These are phyloP conservation scores for Chloroceryle aenea DNA, from an alignment of 2,113 vertebrate genomes.

Conservation along the genomic window DNA sequence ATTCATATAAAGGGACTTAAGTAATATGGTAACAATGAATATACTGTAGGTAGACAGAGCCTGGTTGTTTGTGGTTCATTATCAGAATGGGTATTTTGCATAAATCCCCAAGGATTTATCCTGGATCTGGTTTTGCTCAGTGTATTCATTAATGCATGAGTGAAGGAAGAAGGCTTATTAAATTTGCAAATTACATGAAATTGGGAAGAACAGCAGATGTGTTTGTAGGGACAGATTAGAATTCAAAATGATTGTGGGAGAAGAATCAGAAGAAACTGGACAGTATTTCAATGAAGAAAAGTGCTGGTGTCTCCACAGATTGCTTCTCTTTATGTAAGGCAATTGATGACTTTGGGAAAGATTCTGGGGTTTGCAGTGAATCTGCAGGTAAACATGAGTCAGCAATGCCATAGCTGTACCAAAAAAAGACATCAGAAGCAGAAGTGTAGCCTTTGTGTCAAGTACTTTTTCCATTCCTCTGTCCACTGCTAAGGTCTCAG, in stretches of 20 bases:
- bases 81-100: background rate
- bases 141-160: background rate
- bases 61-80: background rate
- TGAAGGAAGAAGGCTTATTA: background rate
- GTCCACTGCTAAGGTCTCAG: background rate
- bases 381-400: background rate
- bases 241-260: background rate
- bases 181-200: background rate
- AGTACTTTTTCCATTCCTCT: background rate
- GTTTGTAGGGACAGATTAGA: background rate
- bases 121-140: background rate
- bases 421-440: background rate
- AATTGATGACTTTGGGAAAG: background rate
- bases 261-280: background rate
- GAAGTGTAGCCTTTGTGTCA: background rate
- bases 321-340: background rate
- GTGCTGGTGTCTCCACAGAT: background rate
- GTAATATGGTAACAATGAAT: background rate
- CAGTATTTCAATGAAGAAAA: background rate
- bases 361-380: background rate
- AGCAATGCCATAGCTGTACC: background rate
- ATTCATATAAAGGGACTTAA: background rate
- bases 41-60: background rate
- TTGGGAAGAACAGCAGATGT: background rate
- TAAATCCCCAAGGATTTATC: background rate